A percentile compares a stretch with the other conserved stretches of the same genome.
Conservation (phyloP, 2,797 vertebrate genomes). For the Pseudochromis fuscus region DNA sequence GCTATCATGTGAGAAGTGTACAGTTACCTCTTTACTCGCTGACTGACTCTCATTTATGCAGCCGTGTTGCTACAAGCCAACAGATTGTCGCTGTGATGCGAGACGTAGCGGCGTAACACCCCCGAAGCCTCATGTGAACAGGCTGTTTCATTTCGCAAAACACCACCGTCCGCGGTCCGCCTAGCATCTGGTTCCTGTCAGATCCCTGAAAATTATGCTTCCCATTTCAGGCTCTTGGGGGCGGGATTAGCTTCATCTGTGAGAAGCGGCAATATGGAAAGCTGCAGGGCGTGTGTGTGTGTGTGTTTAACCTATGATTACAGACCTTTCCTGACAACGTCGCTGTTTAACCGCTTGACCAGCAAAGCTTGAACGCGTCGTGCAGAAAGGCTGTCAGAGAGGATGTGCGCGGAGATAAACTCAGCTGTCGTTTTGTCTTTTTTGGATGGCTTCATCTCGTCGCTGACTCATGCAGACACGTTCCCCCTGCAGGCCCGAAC, state of each 20-base stretch:
- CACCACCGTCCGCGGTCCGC: conserved; percentile 30
- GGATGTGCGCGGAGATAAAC: conserved; percentile 3
- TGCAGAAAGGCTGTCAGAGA: neutral
- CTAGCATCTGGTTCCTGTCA: conserved; percentile 75
- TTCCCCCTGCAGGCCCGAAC: conserved; percentile 12
- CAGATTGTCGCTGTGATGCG: conserved; percentile 49
- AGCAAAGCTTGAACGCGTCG: neutral
- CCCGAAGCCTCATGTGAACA: conserved; percentile 48
- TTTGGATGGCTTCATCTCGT: conserved; percentile 36
- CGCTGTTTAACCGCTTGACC: conserved; percentile 28
- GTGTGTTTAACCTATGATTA: conserved; percentile 62
- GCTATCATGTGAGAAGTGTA: neutral
- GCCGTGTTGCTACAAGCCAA: conserved; percentile 37
- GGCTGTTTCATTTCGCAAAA: conserved; percentile 62
- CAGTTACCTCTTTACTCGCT: neutral
- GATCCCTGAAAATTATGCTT: conserved; percentile 53
- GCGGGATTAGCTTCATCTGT: conserved; percentile 53
- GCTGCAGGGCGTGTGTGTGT: conserved; percentile 30
- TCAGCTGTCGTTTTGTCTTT: conserved; percentile 16
- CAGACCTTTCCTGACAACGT: conserved; percentile 27
- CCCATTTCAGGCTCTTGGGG: conserved; percentile 47
- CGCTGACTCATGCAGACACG: conserved; percentile 32
- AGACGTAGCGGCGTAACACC: conserved; percentile 28
- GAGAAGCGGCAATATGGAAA: conserved; percentile 28
- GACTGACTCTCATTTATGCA: conserved; percentile 42